phyloP scores from a whole-genome alignment of 2,888 invertebrate species.

The Drosophila peninsularis region DNA sequence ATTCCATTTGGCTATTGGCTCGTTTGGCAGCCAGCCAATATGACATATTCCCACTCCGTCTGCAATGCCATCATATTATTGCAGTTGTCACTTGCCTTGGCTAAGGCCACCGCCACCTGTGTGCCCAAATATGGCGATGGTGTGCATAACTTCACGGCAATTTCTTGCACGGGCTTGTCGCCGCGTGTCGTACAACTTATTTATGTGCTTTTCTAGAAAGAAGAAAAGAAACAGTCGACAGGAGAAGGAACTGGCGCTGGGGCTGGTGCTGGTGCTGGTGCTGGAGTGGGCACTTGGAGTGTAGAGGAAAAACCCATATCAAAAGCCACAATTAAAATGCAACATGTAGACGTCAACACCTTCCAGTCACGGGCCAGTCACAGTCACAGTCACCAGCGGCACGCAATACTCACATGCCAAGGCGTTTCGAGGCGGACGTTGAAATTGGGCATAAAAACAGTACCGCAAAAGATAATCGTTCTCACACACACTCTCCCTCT shows the following conservation, averaged over 20 bases:
- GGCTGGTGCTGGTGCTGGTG: background rate
- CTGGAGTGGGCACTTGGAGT: background rate
- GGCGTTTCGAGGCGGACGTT: conserved; percentile 75
- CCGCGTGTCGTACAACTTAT: conserved; percentile 75
- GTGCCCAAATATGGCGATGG: conserved; percentile 67
- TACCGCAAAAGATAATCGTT: conserved; percentile 73
- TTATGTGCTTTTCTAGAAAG: conserved; percentile 64
- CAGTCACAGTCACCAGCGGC: conserved; percentile 26
- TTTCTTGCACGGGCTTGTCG: conserved; percentile 63
- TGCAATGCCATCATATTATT: conserved; percentile 19
- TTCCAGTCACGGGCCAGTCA: conserved; percentile 57
- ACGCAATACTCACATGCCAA: conserved; percentile 62
- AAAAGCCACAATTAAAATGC: conserved; percentile 75
- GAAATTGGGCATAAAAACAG: conserved; percentile 74
- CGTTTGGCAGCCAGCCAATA: conserved; percentile 39
- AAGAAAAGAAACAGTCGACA: conserved; percentile 24
- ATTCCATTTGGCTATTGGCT: conserved; percentile 26
- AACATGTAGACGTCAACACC: conserved; percentile 79
- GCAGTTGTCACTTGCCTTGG: conserved; percentile 59
- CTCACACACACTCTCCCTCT: conserved; percentile 26
- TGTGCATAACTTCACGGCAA: conserved; percentile 74
- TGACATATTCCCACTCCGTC: conserved; percentile 24
- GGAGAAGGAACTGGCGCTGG: conserved; percentile 10
- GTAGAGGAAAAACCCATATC: conserved; percentile 57
- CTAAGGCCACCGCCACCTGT: conserved; percentile 68